Base-by-base conservation (phyloP, 2,888 invertebrate genomes). In the Tiphia femorata region DNA sequence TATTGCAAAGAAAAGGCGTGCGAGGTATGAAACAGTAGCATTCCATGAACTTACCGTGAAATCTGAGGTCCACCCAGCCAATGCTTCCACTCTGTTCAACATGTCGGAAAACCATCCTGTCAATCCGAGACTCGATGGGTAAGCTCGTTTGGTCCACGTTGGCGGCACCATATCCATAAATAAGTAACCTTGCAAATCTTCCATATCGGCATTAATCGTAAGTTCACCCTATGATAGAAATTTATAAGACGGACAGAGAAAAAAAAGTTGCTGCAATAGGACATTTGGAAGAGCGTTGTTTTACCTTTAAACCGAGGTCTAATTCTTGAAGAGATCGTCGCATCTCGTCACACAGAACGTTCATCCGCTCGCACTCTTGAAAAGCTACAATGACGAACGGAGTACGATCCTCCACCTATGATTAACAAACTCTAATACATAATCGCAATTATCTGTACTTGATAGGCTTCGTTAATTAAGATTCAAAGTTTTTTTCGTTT, bases 301-400 rank as follows among this genome's bases (percentile, higher is more conserved):
- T 29, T 55, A 92, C 95, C 87, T 96, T 96, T 3, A 97, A 85
- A 2, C 97, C 97, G 10, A 96, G 87, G 66, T 96, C 94, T 0
- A 95, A 85, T 84, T 97, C 97, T 71, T 88, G 89, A 4, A 97
- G 86, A 0, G 96, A 94, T 23, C 94, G 85, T 49, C 89, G 87
- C 59, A 97, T 89, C 84, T 96, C 95, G 1, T 87, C 85, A 78
- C 94, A 94, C 5, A 98, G 87, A 29, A 87, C 87, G 82, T 97
- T 97, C 96, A 97, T 97, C 35, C 97, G 87, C 83, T 97, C 97
- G 81, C 96, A 96, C 84, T 98, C 97, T 84, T 97, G 95, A 72
- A 95, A 88, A 0, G 94, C 94, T 0, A 97, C 97, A 47, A 97
- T 95, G 0, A 94, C 92, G 80, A 90, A 98, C 0, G 97, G 97